Evolutionary conservation across 2,113 vertebrate genomes (phyloP).

Genomic region (Tachysurus fulvidraco): DNA sequence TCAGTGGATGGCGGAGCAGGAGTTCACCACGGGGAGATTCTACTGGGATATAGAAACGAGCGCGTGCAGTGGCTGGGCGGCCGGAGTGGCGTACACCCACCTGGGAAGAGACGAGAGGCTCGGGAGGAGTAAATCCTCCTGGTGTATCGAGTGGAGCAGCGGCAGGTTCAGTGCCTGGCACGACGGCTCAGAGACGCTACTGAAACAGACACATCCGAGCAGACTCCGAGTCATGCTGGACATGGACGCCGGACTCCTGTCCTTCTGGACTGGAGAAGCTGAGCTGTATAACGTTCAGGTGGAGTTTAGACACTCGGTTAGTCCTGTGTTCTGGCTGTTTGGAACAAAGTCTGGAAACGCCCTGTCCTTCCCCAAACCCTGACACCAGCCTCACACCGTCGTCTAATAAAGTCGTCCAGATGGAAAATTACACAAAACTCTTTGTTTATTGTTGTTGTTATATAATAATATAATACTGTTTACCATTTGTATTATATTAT

Average conservation of each 20-base stretch:
- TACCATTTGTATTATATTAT: too few relatives aligned
- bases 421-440: not conserved
- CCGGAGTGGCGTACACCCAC: conserved; percentile 60
- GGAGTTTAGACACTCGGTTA: conserved; percentile 41
- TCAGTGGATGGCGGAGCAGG: conserved; percentile 62
- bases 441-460: not conserved
- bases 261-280: conserved; percentile 38
- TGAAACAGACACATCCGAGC: conserved; percentile 28
- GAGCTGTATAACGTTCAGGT: conserved; percentile 32
- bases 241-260: conserved; percentile 32
- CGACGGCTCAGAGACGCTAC: not conserved
- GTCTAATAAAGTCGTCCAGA: not conserved
- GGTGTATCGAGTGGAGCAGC: conserved; percentile 59
- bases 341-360: conserved; percentile 45
- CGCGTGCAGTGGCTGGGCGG: conserved; percentile 50
- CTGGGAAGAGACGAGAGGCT: conserved; percentile 13
- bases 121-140: conserved; percentile 52
- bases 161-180: conserved; percentile 48
- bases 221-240: conserved; percentile 48
- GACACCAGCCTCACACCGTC: not conserved
- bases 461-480: too few relatives aligned
- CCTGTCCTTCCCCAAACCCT: conserved; percentile 44
- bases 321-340: conserved; percentile 57
- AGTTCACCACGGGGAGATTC: conserved; percentile 48
- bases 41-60: conserved; percentile 54